Conservation (phyloP, 2,113 vertebrate genomes). For the Chitala chitala region DNA sequence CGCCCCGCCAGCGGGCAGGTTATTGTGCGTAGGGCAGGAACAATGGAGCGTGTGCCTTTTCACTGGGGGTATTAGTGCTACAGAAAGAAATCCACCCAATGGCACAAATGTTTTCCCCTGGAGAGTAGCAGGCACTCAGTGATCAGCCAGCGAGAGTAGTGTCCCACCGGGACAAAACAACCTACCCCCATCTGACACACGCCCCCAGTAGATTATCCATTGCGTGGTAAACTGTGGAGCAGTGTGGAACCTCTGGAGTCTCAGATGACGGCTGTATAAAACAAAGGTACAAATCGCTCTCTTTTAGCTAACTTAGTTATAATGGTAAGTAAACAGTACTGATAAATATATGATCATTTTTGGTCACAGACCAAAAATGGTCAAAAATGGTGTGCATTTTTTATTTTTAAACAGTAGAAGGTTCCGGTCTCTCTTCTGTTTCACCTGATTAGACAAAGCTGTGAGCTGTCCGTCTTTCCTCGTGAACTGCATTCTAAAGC, state of each 20-base stretch:
- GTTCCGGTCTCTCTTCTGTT: too few species aligned
- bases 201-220: too few species aligned
- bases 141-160: too few species aligned
- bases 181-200: neutral
- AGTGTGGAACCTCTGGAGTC: too few species aligned
- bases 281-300: neutral
- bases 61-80: constrained; percentile 46
- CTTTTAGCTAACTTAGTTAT: neutral
- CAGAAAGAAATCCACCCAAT: constrained; percentile 51
- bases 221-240: too few species aligned
- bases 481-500: too few species aligned
- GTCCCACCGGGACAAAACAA: neutral
- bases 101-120: constrained; percentile 27
- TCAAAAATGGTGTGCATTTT: too few species aligned
- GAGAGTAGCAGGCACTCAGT: neutral
- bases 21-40: constrained; percentile 49
- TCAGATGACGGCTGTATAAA: neutral
- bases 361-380: too few species aligned
- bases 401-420: too few species aligned
- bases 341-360: too few species aligned
- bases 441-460: too few species aligned
- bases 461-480: too few species aligned
- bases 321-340: neutral
- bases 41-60: constrained; percentile 40
- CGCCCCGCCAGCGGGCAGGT: constrained; percentile 32